Percentiles rank a stretch among this genome's conserved stretches.
Evolutionary conservation across 2,888 invertebrate species (phyloP).

Genomic region (Drosophila seclusa): DNA sequence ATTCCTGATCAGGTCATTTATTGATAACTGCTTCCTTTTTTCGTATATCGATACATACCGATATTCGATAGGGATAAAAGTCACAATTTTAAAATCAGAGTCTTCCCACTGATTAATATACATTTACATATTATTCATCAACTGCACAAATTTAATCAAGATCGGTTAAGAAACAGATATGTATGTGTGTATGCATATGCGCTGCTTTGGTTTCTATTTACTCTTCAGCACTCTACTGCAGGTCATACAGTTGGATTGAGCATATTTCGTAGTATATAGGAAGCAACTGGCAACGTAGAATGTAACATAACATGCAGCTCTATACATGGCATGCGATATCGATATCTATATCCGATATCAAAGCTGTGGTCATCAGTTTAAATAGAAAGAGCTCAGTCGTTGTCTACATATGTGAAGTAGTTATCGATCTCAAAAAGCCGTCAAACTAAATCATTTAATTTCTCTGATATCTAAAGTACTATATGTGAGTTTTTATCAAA

Average conservation of each 20-base stretch:
- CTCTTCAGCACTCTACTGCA: neutral
- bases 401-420: neutral
- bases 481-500: neutral
- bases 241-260: neutral
- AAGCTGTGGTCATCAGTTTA: neutral
- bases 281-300: neutral
- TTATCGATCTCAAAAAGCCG: neutral
- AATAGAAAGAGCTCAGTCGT: neutral
- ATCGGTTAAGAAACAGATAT: neutral
- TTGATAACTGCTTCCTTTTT: neutral
- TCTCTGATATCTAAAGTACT: neutral
- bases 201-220: neutral
- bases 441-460: neutral
- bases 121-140: neutral
- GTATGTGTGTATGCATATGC: neutral
- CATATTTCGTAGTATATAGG: neutral
- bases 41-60: neutral
- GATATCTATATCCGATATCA: neutral
- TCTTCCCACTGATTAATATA: neutral
- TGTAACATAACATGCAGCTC: neutral
- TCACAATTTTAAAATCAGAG: neutral
- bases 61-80: neutral
- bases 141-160: neutral
- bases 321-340: neutral
- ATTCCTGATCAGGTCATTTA: neutral